Percentiles rank a stretch among this genome's conserved stretches.
Conservation (phyloP, 2,113 vertebrate genomes). For the Brachyistius frenatus region DNA sequence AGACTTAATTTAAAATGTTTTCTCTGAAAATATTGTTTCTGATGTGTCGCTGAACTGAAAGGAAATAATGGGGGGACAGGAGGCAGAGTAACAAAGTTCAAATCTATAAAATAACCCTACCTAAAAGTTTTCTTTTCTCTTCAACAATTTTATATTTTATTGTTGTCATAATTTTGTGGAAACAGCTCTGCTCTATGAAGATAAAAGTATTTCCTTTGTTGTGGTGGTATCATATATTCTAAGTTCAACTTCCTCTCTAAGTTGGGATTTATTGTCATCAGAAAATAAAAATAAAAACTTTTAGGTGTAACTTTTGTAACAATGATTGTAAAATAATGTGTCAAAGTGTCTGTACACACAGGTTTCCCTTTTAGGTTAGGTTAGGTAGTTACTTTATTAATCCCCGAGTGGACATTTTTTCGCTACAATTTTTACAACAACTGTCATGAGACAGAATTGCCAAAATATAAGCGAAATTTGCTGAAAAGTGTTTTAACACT, state of each 20-base stretch:
- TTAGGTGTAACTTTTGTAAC: conserved; percentile 10
- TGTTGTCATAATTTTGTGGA: not conserved
- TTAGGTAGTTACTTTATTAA: too few relatives aligned
- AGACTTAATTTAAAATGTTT: conserved; percentile 48
- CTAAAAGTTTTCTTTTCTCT: not conserved
- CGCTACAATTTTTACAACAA: not conserved
- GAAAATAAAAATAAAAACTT: not conserved
- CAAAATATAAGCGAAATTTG: not conserved
- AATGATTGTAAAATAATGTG: conserved; percentile 25
- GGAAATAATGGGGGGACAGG: conserved; percentile 5
- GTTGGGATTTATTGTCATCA: conserved; percentile 7
- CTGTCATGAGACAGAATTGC: not conserved
- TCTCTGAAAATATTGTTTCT: conserved; percentile 62
- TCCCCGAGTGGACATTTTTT: too few relatives aligned
- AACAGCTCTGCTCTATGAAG: too few relatives aligned
- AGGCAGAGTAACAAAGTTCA: not conserved
- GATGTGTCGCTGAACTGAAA: conserved; percentile 21
- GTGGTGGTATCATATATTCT: not conserved
- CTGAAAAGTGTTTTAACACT: not conserved
- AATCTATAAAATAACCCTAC: not conserved
- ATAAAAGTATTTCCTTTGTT: not conserved
- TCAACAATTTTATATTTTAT: not conserved
- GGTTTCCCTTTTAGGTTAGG: not conserved
- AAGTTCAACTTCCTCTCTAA: conserved; percentile 2
- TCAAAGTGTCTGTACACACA: not conserved